These are phyloP conservation scores for Zaprionus gabonicus DNA, from an alignment of 1,140 invertebrate genomes.

Conservation along the genomic window DNA sequence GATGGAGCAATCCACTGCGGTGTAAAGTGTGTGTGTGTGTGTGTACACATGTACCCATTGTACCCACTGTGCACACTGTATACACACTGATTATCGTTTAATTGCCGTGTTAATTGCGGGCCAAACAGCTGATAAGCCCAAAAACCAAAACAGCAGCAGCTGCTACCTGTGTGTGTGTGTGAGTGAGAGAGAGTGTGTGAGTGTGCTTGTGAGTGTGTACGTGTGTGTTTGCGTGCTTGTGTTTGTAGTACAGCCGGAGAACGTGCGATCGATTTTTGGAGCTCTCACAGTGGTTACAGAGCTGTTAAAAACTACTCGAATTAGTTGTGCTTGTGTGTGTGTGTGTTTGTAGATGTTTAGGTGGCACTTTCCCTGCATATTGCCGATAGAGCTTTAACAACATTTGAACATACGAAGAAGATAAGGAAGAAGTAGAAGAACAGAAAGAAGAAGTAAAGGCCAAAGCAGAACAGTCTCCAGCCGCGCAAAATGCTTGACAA, in stretches of 20 bases:
- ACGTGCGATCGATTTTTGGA: constrained; percentile 76
- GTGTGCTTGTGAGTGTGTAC: constrained; percentile 12
- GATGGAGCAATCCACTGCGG: constrained; percentile 16
- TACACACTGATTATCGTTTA: constrained; percentile 8
- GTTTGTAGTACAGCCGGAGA: constrained; percentile 51
- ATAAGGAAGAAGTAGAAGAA: neutral
- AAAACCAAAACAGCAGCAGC: constrained; percentile 59
- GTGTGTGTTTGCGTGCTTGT: constrained; percentile 30
- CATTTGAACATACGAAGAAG: neutral
- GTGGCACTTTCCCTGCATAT: constrained; percentile 4
- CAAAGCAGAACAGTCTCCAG: constrained; percentile 6
- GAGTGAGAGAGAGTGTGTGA: constrained; percentile 23
- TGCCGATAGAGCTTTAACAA: constrained; percentile 29
- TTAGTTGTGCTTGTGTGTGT: constrained; percentile 4
- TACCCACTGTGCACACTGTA: neutral
- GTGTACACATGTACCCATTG: neutral
- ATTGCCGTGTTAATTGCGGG: constrained; percentile 15
- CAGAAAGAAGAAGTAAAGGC: neutral
- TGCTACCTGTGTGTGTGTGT: constrained; percentile 25
- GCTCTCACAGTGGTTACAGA: constrained; percentile 40
- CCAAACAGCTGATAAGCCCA: constrained; percentile 41
- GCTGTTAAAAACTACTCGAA: constrained; percentile 21
- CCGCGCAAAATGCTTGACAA: constrained; percentile 48
- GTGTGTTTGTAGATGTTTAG: neutral
- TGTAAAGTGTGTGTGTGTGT: neutral